These are phyloP conservation scores for Xestia sexstrigata DNA, from an alignment of 2,888 invertebrate genomes.

Conservation along the genomic window DNA sequence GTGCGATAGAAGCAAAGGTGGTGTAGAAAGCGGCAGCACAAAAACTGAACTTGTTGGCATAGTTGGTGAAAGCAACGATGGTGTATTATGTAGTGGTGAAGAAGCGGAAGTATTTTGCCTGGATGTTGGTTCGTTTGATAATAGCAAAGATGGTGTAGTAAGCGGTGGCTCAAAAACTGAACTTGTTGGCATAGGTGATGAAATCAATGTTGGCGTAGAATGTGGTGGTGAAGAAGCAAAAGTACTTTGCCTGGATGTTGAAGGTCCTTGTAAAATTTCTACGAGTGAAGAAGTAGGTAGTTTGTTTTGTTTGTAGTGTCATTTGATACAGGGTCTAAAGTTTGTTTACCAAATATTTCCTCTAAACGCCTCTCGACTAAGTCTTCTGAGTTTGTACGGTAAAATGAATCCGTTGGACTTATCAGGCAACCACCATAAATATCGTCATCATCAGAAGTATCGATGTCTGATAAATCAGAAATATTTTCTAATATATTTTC, in stretches of 20 bases:
- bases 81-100: neutral
- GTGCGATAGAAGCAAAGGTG: conserved; percentile 16
- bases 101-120: too few relatives aligned
- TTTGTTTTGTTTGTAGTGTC: conserved; percentile 17
- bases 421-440: conserved; percentile 17
- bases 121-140: conserved; percentile 11
- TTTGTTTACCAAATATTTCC: conserved; percentile 38
- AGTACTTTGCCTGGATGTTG: conserved; percentile 30
- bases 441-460: conserved; percentile 6
- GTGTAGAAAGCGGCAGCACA: conserved; percentile 13
- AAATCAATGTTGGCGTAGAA: conserved; percentile 8
- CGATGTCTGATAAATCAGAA: conserved; percentile 8
- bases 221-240: conserved; percentile 13
- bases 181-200: conserved; percentile 16
- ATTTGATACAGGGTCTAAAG: conserved; percentile 21
- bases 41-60: conserved; percentile 21
- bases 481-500: conserved; percentile 12
- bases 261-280: conserved; percentile 29
- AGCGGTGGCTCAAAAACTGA: conserved; percentile 21
- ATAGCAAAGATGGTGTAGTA: conserved; percentile 16
- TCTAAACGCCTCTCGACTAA: conserved; percentile 33
- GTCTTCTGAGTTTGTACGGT: conserved; percentile 21
- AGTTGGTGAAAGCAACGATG: conserved; percentile 17
- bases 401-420: conserved; percentile 32
- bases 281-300: conserved; percentile 22